Evolutionary conservation across 2,113 vertebrate species (phyloP).

Genomic region (Trachemys scripta): DNA sequence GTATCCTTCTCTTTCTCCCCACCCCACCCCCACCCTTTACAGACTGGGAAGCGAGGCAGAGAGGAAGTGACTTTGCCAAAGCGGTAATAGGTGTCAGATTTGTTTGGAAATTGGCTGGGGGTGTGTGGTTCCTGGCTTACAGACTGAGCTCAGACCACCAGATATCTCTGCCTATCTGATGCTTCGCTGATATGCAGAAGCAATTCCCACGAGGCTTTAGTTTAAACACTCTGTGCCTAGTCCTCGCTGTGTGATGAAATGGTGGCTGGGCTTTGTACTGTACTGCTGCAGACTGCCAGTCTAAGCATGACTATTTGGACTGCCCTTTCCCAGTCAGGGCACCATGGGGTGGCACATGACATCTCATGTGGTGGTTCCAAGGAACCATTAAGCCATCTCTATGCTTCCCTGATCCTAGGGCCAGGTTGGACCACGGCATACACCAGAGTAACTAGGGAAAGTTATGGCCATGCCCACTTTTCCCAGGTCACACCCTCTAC

Average conservation of each 20-base stretch:
- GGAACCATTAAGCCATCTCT: neutral
- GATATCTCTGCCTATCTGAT: neutral
- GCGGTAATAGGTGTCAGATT: neutral
- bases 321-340: neutral
- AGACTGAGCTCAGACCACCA: neutral
- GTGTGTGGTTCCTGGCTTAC: neutral
- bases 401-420: neutral
- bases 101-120: neutral
- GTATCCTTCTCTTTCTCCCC: neutral
- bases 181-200: neutral
- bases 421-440: neutral
- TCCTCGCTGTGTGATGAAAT: neutral
- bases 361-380: neutral
- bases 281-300: neutral
- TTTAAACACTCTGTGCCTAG: neutral
- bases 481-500: neutral
- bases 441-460: neutral
- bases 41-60: neutral
- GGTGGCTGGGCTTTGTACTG: neutral
- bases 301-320: neutral
- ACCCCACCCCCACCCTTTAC: neutral
- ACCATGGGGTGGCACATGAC: neutral
- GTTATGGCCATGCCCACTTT: too few species aligned
- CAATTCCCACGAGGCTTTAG: neutral
- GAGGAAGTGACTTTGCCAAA: neutral